These are phyloP conservation scores for Porphyrio hochstetteri DNA, from an alignment of 2,113 vertebrate species.

Conservation along the genomic window DNA sequence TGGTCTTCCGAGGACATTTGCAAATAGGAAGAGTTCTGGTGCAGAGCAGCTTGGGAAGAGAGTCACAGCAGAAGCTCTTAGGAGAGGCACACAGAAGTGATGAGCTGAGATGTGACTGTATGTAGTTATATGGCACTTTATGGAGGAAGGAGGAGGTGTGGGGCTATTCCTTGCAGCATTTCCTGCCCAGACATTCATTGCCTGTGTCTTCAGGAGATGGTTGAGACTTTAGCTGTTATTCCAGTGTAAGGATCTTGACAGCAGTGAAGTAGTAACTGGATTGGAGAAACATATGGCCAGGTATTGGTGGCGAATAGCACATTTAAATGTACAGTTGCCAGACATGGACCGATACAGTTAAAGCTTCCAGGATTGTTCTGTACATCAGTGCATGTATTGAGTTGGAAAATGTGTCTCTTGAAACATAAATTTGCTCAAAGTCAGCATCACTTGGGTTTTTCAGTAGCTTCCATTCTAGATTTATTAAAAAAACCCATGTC, in stretches of 20 bases:
- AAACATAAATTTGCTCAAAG: background rate
- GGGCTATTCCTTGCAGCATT: background rate
- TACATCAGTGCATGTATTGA: background rate
- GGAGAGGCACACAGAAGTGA: background rate
- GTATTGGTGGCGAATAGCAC: background rate
- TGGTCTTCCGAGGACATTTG: background rate
- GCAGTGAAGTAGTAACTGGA: background rate
- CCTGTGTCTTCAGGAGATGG: background rate
- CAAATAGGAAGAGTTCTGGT: background rate
- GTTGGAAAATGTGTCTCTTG: background rate
- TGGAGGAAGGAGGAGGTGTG: background rate
- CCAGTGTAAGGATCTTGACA: background rate
- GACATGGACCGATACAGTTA: background rate
- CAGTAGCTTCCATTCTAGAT: background rate
- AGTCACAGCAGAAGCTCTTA: background rate
- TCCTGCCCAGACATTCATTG: background rate
- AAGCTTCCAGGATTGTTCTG: background rate
- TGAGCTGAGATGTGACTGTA: background rate
- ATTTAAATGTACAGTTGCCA: background rate
- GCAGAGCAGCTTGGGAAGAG: background rate
- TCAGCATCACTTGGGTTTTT: background rate
- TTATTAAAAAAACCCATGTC: background rate
- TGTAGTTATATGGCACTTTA: background rate
- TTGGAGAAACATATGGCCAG: background rate
- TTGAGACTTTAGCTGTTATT: background rate